phyloP scores from a whole-genome alignment of 1,140 invertebrate genomes.

The Zaprionus nigranus region DNA sequence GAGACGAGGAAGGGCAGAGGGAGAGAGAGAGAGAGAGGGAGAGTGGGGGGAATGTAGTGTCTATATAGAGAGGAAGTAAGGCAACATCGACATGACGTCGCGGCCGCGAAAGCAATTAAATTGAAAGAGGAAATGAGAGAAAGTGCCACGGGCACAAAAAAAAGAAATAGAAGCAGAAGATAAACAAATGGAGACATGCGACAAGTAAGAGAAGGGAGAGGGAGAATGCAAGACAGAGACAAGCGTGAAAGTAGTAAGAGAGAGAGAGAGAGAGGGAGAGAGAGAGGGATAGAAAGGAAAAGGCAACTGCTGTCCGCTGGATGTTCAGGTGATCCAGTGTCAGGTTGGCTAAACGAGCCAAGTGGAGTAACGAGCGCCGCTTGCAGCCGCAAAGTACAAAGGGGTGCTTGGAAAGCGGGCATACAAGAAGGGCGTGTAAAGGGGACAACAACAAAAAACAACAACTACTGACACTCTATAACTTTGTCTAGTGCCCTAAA shows the following conservation, averaged over 20 bases:
- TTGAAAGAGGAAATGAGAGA: slow-evolving; percentile 54
- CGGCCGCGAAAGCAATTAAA: slow-evolving; percentile 65
- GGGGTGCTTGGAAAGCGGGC: background rate
- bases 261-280: background rate
- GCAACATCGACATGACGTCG: slow-evolving; percentile 8
- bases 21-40: too few species aligned
- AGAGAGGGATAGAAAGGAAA: background rate
- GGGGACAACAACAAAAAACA: slow-evolving; percentile 23
- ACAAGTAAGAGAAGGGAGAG: background rate
- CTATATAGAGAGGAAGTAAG: background rate
- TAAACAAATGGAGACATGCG: slow-evolving; percentile 15
- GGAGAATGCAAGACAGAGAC: too few species aligned
- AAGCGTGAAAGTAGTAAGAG: slow-evolving; percentile 1
- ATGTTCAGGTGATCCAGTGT: slow-evolving; percentile 7
- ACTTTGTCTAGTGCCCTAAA: background rate
- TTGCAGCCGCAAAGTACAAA: slow-evolving; percentile 9
- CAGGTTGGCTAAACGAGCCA: slow-evolving; percentile 27
- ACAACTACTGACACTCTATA: slow-evolving; percentile 5
- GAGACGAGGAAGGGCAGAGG: too few species aligned
- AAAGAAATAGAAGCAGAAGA: background rate
- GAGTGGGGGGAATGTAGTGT: background rate
- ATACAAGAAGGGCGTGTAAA: background rate
- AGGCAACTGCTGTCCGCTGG: background rate
- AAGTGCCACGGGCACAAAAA: background rate
- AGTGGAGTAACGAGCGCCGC: slow-evolving; percentile 15